Conservation (phyloP, 2,113 vertebrate species). For the Festucalex cinctus region DNA sequence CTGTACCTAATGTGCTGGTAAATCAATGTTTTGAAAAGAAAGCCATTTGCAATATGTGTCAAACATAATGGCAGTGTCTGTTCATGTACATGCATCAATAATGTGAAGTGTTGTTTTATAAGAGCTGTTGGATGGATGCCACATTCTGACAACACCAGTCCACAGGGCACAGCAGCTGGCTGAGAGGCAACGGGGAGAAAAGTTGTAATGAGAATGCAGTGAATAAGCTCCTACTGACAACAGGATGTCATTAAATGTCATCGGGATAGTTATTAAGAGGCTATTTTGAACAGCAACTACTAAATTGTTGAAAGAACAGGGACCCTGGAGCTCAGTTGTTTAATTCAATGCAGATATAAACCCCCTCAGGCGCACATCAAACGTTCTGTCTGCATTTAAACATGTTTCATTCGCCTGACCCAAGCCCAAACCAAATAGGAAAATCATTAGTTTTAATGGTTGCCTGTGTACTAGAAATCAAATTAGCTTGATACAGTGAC, state of each 20-base stretch:
- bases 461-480: slow-evolving; percentile 53
- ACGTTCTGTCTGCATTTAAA: neutral
- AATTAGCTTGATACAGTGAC: slow-evolving; percentile 61
- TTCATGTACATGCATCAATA: neutral
- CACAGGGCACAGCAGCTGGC: slow-evolving; percentile 3
- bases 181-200: neutral
- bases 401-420: neutral
- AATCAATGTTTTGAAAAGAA: neutral
- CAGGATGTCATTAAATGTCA: slow-evolving; percentile 6
- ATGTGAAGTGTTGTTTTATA: neutral
- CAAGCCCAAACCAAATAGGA: neutral
- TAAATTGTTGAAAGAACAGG: neutral
- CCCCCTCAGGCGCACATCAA: neutral
- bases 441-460: slow-evolving; percentile 62
- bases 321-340: neutral
- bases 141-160: neutral
- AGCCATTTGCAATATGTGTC: neutral
- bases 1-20: neutral
- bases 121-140: neutral
- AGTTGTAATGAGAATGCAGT: neutral
- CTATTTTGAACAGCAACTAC: neutral
- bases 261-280: neutral
- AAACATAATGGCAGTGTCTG: neutral
- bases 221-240: slow-evolving; percentile 6
- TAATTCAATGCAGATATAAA: neutral